These are phyloP conservation scores for Sebastiscus albofasciatus DNA, from an alignment of 2,797 vertebrate genomes.

Conservation along the genomic window DNA sequence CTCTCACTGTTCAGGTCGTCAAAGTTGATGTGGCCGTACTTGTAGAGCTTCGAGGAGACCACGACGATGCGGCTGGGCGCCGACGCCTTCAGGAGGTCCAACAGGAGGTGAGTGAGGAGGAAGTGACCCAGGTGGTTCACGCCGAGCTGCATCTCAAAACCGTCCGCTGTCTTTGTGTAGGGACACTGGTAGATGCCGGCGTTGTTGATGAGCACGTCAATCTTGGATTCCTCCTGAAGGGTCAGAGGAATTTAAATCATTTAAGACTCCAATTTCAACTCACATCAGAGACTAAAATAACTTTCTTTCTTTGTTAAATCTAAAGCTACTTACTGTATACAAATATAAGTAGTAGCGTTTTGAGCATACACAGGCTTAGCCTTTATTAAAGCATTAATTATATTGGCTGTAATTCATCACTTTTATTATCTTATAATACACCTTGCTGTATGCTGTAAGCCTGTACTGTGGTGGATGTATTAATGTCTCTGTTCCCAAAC, in stretches of 20 bases:
- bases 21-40: constrained; percentile 93
- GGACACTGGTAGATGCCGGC: constrained; percentile 97
- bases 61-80: constrained; percentile 91
- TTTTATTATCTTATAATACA: too few species aligned
- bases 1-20: constrained; percentile 92
- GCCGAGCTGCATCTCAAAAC: constrained; percentile 95
- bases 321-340: not conserved
- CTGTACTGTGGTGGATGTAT: too few species aligned
- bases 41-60: constrained; percentile 96
- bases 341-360: not conserved
- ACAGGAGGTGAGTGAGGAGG: constrained; percentile 91
- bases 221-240: constrained; percentile 80
- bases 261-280: not conserved
- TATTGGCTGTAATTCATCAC: too few species aligned
- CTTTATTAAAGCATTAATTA: too few species aligned
- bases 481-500: too few species aligned
- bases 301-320: not conserved
- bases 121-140: constrained; percentile 98
- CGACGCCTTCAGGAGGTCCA: constrained; percentile 90
- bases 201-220: constrained; percentile 95
- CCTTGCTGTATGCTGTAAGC: too few species aligned
- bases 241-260: not conserved
- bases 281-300: not conserved
- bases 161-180: constrained; percentile 91
- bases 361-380: too few species aligned